Evolutionary conservation across 2,888 invertebrate species (phyloP).

Genomic region (Polia nebulosa): DNA sequence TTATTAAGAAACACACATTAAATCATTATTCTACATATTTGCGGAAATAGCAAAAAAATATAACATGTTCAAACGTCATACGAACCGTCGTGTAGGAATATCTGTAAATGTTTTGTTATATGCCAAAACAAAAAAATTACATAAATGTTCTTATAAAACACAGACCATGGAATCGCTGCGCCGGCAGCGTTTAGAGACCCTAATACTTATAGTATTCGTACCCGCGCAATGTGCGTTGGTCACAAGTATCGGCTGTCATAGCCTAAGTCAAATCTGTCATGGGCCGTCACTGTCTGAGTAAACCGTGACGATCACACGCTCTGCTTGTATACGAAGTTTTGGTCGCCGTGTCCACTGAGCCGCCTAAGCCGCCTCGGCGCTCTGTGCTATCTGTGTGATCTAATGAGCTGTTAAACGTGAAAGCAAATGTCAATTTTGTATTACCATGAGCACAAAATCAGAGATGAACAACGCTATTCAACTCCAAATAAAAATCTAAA

Average conservation of each 20-base stretch:
- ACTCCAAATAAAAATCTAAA: neutral
- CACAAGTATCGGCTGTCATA: neutral
- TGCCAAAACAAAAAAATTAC: no score
- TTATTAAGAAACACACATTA: neutral
- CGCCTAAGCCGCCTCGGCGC: no score
- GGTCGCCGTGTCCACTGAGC: no score
- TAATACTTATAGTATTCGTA: neutral
- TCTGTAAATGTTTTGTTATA: no score
- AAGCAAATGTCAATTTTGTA: neutral
- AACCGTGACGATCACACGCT: neutral
- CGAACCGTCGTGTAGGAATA: no score
- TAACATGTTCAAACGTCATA: neutral
- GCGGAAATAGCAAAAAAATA: neutral
- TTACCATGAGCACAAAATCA: neutral
- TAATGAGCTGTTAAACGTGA: neutral
- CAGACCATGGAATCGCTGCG: neutral
- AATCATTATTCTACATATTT: neutral
- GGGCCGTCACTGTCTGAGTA: neutral
- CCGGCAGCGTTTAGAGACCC: no score
- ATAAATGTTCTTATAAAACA: neutral
- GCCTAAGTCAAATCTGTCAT: no score
- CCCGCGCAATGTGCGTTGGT: neutral
- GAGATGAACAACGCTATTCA: neutral
- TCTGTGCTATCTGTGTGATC: neutral
- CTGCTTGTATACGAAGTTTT: neutral